Base-by-base conservation (phyloP, 2,888 invertebrate species). In the Calephelis perditalis region DNA sequence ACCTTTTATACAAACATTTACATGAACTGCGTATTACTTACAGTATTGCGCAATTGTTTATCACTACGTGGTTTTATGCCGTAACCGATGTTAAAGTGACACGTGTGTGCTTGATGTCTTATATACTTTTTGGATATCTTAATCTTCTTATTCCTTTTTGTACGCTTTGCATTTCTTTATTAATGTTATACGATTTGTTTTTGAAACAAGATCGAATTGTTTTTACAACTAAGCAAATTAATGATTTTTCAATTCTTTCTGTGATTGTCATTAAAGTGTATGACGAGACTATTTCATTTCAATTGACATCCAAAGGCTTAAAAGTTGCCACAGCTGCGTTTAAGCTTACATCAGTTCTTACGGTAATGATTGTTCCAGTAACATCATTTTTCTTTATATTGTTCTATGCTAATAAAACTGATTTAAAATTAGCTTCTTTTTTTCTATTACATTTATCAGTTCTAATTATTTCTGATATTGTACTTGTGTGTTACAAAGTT, bases 111-210 rank as follows among this genome's bases (percentile, higher is more conserved):
- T 52, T 52, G 6, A 6, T 36, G 9, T 36, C 35, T 11, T 54
- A 59, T 54, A 7, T 44, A 7, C 11, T 59, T 8, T 12, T 55
- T 12, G 55, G 61, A 0, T 65, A 60, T 43, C 35, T 64, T 5
- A 63, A 37, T 6, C 52, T 66, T 0, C 5, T 66, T 0, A 60
- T 60, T 11, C 68, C 64, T 0, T 54, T 67, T n/a, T 70, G 66
- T 68, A 67, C 68, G 7, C 47, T 62, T 8, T 67, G 65, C 55
- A 54, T 62, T 1, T 61, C 66, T 0, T 56, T 68, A 9, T 64
- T 64, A 36, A 64, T 65, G 47, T 65, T 68, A n/a, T 57, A 62
- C 6, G 65, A 70, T n/a, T 12, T 67, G 5, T 67, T 66, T 49
- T 12, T 70, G 6, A 66, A 65, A 52, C 40, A 40, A 36, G 63